Evolutionary conservation across 1,140 invertebrate species (phyloP), one percentile per base, ranked within the genome.

Genomic region (Delia radicum): DNA sequence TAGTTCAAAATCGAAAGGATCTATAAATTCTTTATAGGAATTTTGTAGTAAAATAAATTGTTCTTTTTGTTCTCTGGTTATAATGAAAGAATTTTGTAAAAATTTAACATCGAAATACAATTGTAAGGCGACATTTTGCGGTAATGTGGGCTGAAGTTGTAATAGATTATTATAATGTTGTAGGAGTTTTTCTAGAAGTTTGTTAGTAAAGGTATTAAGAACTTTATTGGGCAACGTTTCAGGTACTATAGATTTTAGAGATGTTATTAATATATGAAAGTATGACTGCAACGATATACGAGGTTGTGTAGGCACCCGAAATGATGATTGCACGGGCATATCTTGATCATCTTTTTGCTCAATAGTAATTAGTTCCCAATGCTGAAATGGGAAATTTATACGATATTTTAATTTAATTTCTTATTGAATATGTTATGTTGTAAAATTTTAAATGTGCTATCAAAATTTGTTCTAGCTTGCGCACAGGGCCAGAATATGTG

Each of bases 1-100:
- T 0, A 97, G 93, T 85, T 96, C 94, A 77, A 97, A 92, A 87
- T 98, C 96, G 84, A 98, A 97, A 0, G 96, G 95, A 89, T 98
- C 96, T 55, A 97, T 93, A 81, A 91, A 92, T 29, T 90, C 89
- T 67, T 94, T 90, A n/a, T 96, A 85, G 76, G 87, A 88, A 77
- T 92, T 91, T 80, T 92, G 91, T 72, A 94, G 88, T 71, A 89
- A 87, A 67, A 90, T 89, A 27, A 92, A 92, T 76, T 89, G 86
- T 31, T 90, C 89, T 24, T 89, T 87, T 10, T 90, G 83, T 76
- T 85, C 84, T 80, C 92, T 91, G 0, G 89, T 89, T 26, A 94
- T 88, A 12, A 46, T 75, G 81, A 94, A 90, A 3, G 95, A 80
- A 18, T 91, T 82, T 21, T 90, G 90, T 29, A 95, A 81, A 85